Evolutionary conservation across 2,113 vertebrate species (phyloP), one percentile per base, ranked within the genome.

Genomic region (Paradisaea rubra): DNA sequence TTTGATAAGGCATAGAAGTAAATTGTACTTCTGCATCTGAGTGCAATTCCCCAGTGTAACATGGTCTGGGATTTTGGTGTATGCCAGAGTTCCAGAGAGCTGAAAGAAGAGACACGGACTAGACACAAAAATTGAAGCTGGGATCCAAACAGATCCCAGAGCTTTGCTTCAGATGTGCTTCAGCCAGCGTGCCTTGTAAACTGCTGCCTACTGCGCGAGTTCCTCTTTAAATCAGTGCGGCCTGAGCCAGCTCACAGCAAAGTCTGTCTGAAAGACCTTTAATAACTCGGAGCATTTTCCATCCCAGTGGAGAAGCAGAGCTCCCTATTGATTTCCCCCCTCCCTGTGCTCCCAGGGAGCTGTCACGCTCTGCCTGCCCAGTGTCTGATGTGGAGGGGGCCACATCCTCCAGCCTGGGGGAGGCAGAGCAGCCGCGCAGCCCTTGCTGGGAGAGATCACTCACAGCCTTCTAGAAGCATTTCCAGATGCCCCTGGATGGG

Each of bases 191-290:
- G 60, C 56, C 85, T 78, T 49, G 56, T 64, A 50, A 94, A 71
- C 60, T 80, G 59, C 81, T 91, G 84, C 81, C 85, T 82, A 21
- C 84, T 94, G 63, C 9, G 59, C 1, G 2, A 85, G 82, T 70
- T 94, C 77, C 85, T 89, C 94, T 95, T 86, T 78, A 93, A 70
- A 87, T 50, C 81, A 57, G 81, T 4, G 25, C 24, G 25, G 45
- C 77, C 63, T 63, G 71, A 88, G 89, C 78, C 85, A 94, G 91
- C 85, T 80, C 87, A 80, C 54, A 88, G 91, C 64, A 60, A 91
- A 86, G 42, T 45, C 57, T 88, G 94, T 31, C 82, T 92, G 81
- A 78, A 95, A 91, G 85, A 93, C 83, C 88, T 94, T 92, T 86
- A 96, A 88, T 90, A 93, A 93, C 92, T 90, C 3, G 0, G 42